These are phyloP conservation scores for Labeo rohita DNA, from an alignment of 2,113 vertebrate genomes.

Conservation along the genomic window DNA sequence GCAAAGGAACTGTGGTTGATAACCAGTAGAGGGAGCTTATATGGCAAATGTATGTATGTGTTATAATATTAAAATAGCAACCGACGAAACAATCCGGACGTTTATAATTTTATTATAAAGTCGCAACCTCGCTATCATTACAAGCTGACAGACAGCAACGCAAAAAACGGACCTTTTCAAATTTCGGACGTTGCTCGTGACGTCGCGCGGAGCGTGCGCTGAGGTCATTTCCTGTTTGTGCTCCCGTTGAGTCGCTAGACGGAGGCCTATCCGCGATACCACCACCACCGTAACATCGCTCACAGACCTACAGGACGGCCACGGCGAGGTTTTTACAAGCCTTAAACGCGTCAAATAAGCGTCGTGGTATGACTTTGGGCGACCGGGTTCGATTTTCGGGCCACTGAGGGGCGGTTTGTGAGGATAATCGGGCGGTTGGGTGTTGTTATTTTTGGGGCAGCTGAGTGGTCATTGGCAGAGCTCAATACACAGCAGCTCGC, in stretches of 20 bases:
- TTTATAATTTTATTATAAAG: background rate
- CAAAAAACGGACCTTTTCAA: background rate
- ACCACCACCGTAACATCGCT: constrained; percentile 22
- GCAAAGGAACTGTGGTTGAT: background rate
- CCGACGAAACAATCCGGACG: background rate
- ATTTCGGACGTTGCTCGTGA: constrained; percentile 10
- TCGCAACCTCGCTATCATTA: background rate
- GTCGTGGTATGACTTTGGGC: constrained; percentile 17
- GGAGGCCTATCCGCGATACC: constrained; percentile 54
- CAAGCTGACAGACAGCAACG: background rate
- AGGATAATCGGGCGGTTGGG: constrained; percentile 56
- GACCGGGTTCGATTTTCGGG: constrained; percentile 11
- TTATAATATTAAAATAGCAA: background rate
- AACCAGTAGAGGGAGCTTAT: background rate
- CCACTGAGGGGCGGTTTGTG: constrained; percentile 55
- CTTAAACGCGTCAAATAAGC: background rate
- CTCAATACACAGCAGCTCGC: constrained; percentile 72
- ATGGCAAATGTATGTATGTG: background rate
- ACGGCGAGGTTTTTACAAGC: constrained; percentile 27
- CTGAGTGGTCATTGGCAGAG: constrained; percentile 81
- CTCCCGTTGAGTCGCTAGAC: constrained; percentile 62
- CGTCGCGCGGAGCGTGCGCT: constrained; percentile 9
- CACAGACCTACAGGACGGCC: constrained; percentile 19
- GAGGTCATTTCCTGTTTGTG: constrained; percentile 78
- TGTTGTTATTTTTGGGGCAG: constrained; percentile 59